Evolutionary conservation across 2,113 vertebrate species (phyloP), one percentile per base, ranked within the genome.

Genomic region (Lichenostomus cassidix): DNA sequence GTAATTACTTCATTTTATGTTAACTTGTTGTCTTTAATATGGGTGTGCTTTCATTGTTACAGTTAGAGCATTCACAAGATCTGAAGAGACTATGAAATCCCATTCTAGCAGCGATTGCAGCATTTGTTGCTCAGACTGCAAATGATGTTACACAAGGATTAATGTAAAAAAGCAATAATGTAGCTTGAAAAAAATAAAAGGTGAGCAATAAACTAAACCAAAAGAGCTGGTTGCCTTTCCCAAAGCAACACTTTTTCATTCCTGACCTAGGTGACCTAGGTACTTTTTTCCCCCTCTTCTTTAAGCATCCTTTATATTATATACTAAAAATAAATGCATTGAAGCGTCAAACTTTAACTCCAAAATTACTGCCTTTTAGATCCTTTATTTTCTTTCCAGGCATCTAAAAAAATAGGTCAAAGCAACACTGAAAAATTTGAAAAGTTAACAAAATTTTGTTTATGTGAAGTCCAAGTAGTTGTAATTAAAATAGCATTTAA

Each of bases 361-460:
- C 82, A 88, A 96, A 97, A 97, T 98, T 97, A 90, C 73, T 96
- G 81, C 94, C 95, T 97, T 98, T 97, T 85, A 97, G 63, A 95
- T 77, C 9, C n/a, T 93, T 95, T 94, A 73, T 95, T 95, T 94
- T 97, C 85, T 87, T 97, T 93, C 92, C 91, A 98, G 56, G 44
- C 78, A 95, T 96, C 83, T 97, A 46, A 95, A 97, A 97, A 97
- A 97, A 70, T 80, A 92, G 89, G 96, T 96, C 93, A 96, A 93
- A 89, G 69, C 89, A 95, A 92, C 52, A 92, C 79, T 62, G 65
- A 86, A 86, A 95, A 95, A 97, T 97, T 97, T 94, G 63, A 89
- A 94, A 97, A 96, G 89, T 95, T 97, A 96, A 91, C 67, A 95
- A 87, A 96, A 97, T 91, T 60, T 94, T 93, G 35, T 88, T 97